phyloP scores from a whole-genome alignment of 2,797 vertebrate genomes.

The Siniperca undulata region DNA sequence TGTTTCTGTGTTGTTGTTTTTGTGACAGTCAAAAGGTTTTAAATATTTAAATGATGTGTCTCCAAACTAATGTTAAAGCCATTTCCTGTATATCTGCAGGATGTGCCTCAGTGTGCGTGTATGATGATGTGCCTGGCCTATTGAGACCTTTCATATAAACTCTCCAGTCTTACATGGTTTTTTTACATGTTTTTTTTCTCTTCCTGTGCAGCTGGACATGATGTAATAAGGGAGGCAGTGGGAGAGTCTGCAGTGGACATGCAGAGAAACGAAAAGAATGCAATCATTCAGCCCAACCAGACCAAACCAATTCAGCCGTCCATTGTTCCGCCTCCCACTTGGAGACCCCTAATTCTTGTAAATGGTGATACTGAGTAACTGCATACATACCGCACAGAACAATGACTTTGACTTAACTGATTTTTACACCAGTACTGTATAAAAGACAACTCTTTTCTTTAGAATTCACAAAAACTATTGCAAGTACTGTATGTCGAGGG shows the following conservation, averaged over 20 bases:
- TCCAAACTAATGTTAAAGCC: conserved; percentile 1
- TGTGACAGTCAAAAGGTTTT: conserved; percentile 3
- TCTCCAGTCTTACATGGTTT: conserved; percentile 19
- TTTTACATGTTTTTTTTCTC: conserved; percentile 30
- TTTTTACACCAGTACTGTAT: neutral
- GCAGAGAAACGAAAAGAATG: conserved; percentile 63
- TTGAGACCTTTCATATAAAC: conserved; percentile 44
- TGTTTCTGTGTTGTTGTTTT: conserved; percentile 12
- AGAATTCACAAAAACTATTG: neutral
- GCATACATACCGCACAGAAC: neutral
- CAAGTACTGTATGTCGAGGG: neutral
- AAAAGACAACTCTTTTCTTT: neutral
- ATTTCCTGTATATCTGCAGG: conserved; percentile 34
- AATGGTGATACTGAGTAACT: conserved; percentile 18
- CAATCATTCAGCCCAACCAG: conserved; percentile 26
- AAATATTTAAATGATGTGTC: conserved; percentile 23
- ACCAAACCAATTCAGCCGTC: conserved; percentile 61
- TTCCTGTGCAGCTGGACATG: conserved; percentile 93
- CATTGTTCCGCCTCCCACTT: conserved; percentile 56
- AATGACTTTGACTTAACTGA: neutral
- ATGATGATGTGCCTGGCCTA: conserved; percentile 5
- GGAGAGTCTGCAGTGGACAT: conserved; percentile 42
- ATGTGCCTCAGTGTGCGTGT: neutral
- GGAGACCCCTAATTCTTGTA: conserved; percentile 3
- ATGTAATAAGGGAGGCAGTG: conserved; percentile 84